A percentile compares a stretch with the other conserved stretches of the same genome.
Conservation (phyloP, 37 sponge, comb jelly and placozoan species). For the Halichondria panicea region DNA sequence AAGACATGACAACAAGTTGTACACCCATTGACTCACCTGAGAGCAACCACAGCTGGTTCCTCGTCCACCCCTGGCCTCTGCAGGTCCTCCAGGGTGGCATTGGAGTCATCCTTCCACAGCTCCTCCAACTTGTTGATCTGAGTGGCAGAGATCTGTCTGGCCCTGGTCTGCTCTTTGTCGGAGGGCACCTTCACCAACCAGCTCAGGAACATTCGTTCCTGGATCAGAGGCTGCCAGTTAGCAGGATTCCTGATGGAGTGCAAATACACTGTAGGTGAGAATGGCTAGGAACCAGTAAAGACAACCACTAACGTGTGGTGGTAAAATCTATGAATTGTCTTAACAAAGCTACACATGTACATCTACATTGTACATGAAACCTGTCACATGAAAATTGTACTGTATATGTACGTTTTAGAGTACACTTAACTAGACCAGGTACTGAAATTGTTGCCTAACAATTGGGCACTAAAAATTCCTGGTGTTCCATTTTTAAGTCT, state of each 20-base stretch:
- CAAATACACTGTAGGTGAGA: too few relatives aligned
- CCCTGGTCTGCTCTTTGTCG: constrained; percentile 91
- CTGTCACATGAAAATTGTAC: too few relatives aligned
- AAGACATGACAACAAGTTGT: neutral
- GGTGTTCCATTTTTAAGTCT: too few relatives aligned
- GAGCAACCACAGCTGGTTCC: constrained; percentile 78
- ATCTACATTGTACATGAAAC: too few relatives aligned
- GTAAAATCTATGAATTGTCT: too few relatives aligned
- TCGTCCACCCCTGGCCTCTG: constrained; percentile 96
- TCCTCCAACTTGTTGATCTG: constrained; percentile 98
- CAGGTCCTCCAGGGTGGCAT: constrained; percentile 83
- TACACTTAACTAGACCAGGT: too few relatives aligned
- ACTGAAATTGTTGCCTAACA: too few relatives aligned
- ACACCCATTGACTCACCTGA: constrained; percentile 31
- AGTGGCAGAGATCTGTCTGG: constrained; percentile 87
- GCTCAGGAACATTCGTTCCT: constrained; percentile 79
- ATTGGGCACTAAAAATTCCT: too few relatives aligned
- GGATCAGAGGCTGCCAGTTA: constrained; percentile 93
- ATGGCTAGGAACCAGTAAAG: too few relatives aligned
- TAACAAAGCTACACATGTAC: too few relatives aligned
- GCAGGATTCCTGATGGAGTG: constrained; percentile 72
- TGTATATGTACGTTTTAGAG: too few relatives aligned
- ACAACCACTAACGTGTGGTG: too few relatives aligned
- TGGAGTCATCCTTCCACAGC: constrained; percentile 87
- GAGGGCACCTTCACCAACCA: constrained; percentile 94